A percentile compares a stretch with the other conserved stretches of the same genome.
These are phyloP conservation scores for Acanthopleura granulata DNA, from an alignment of 2,888 invertebrate species.

Conservation along the genomic window DNA sequence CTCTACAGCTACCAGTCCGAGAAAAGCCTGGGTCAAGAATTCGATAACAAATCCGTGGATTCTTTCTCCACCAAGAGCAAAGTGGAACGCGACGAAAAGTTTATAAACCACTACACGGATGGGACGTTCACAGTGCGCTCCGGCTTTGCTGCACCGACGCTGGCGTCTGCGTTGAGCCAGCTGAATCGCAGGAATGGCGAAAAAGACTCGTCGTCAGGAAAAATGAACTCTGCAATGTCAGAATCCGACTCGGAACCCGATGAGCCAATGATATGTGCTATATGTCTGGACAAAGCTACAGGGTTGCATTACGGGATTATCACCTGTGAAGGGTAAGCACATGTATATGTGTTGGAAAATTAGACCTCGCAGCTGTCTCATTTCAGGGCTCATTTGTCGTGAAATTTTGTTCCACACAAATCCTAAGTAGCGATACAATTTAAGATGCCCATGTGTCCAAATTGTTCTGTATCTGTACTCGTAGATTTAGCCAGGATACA, in stretches of 20 bases:
- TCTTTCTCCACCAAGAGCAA: conserved; percentile 25
- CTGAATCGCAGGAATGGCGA: conserved; percentile 12
- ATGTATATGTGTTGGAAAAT: too few relatives aligned
- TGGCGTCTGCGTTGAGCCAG: conserved; percentile 14
- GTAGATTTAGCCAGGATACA: too few relatives aligned
- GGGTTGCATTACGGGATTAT: conserved; percentile 99
- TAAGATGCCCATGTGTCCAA: too few relatives aligned
- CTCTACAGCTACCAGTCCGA: neutral
- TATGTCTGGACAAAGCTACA: conserved; percentile 97
- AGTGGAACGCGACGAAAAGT: conserved; percentile 40
- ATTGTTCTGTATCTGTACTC: too few relatives aligned
- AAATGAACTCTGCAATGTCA: conserved; percentile 39
- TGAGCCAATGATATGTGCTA: conserved; percentile 73
- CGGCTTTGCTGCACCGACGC: conserved; percentile 5
- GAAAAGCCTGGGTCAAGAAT: neutral
- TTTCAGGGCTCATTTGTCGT: too few relatives aligned
- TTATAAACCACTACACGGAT: conserved; percentile 57
- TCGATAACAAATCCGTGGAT: neutral
- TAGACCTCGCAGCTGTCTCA: too few relatives aligned
- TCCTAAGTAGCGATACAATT: too few relatives aligned
- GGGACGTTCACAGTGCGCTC: conserved; percentile 35
- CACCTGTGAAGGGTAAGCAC: conserved; percentile 96
- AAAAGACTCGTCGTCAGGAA: conserved; percentile 26
- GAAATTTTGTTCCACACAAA: too few relatives aligned
- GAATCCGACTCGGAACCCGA: conserved; percentile 82